A percentile compares a stretch with the other conserved stretches of the same genome.
Evolutionary conservation across 2,113 vertebrate genomes (phyloP).

Genomic region (Channa maculata): DNA sequence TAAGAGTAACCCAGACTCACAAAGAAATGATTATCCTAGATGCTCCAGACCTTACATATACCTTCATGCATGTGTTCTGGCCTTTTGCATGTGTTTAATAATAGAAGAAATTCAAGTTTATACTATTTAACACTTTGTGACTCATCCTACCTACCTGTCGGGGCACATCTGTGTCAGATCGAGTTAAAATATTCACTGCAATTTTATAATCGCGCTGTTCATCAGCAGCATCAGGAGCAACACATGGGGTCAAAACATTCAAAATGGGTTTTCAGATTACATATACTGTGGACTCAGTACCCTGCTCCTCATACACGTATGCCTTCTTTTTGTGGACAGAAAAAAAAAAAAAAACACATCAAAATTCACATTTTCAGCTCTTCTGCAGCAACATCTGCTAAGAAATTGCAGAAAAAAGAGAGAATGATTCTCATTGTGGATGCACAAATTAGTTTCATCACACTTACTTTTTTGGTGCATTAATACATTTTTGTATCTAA

Average conservation of each 20-base stretch:
- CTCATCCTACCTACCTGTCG: neutral
- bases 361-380: constrained; percentile 70
- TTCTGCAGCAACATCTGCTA: constrained; percentile 64
- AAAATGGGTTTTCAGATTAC: constrained; percentile 33
- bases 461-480: constrained; percentile 56
- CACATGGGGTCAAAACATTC: constrained; percentile 11
- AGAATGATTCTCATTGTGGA: constrained; percentile 53
- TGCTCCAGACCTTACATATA: neutral
- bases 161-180: constrained; percentile 33
- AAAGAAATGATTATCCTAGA: neutral
- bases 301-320: neutral
- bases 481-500: constrained; percentile 56
- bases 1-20: constrained; percentile 13
- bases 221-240: constrained; percentile 21
- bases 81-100: neutral
- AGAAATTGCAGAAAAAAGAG: constrained; percentile 51
- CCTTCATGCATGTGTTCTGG: neutral
- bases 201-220: constrained; percentile 31
- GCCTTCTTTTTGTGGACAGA: too few relatives aligned
- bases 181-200: constrained; percentile 23
- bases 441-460: constrained; percentile 58
- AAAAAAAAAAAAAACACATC: too few relatives aligned
- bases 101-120: neutral
- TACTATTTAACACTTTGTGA: neutral
- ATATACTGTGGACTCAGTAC: constrained; percentile 2